These are phyloP conservation scores for Typhlomys cinereus DNA, from an alignment of 2,113 vertebrate species.

Conservation along the genomic window DNA sequence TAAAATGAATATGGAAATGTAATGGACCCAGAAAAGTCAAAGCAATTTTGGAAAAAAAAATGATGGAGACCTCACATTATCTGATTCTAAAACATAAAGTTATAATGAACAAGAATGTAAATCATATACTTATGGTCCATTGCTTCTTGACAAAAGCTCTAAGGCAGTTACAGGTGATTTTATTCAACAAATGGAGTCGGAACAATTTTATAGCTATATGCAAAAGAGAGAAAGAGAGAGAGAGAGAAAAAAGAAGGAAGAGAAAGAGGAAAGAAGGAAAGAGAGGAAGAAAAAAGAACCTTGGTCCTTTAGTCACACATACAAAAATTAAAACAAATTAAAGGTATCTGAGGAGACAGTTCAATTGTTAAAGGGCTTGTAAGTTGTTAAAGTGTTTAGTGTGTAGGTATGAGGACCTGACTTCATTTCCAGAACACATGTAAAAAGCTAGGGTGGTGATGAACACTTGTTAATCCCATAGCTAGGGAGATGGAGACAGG, in stretches of 20 bases:
- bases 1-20: slow-evolving; percentile 15
- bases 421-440: too few species aligned
- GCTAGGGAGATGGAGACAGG: background rate
- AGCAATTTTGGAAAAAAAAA: slow-evolving; percentile 9
- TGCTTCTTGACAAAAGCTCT: background rate
- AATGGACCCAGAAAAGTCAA: background rate
- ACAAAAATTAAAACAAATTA: background rate
- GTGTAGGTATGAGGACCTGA: background rate
- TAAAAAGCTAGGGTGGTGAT: too few species aligned
- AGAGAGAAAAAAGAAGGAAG: too few species aligned
- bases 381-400: background rate
- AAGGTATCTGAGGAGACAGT: background rate
- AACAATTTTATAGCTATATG: background rate
- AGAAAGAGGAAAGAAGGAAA: background rate
- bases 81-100: slow-evolving; percentile 13
- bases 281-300: background rate
- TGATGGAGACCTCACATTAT: background rate
- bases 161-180: slow-evolving; percentile 20
- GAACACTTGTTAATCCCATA: background rate
- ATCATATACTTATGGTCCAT: background rate
- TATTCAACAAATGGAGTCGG: background rate
- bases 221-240: background rate
- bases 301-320: background rate
- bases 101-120: background rate
- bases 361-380: background rate